Evolutionary conservation across 2,797 vertebrate species (phyloP).

Genomic region (Hipposideros larvatus): DNA sequence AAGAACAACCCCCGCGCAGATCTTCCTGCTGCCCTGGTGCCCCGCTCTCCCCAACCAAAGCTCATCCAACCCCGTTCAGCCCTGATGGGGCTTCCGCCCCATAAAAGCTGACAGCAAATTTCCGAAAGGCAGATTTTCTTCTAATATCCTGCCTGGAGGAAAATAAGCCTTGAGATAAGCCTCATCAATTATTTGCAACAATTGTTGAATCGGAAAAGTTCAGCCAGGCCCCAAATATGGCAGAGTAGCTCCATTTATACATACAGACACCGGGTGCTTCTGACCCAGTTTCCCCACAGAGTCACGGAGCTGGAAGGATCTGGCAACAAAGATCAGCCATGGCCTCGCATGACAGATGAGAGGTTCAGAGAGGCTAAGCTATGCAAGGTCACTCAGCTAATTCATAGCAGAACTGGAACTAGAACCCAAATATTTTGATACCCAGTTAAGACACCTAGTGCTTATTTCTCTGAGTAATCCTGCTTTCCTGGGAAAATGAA

Average conservation of each 20-base stretch:
- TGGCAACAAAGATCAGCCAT: too few relatives aligned
- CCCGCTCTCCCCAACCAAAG: neutral
- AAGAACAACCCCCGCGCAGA: slow-evolving; percentile 62
- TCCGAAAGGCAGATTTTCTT: neutral
- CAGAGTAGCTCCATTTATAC: accelerated
- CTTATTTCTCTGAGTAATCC: neutral
- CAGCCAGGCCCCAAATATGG: neutral
- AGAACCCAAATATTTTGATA: neutral
- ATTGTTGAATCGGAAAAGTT: neutral
- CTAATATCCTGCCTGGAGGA: neutral
- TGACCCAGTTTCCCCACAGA: neutral
- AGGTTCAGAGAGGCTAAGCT: neutral
- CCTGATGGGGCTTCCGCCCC: neutral
- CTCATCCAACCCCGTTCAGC: accelerated
- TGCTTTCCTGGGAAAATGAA: neutral
- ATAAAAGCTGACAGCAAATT: neutral
- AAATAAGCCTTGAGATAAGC: neutral
- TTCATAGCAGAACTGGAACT: neutral
- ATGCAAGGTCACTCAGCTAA: neutral
- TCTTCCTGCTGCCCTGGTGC: slow-evolving; percentile 59
- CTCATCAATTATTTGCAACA: neutral
- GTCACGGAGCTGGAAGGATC: neutral
- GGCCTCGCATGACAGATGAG: neutral
- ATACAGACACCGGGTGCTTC: accelerated
- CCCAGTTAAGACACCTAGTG: too few relatives aligned